Evolutionary conservation across 2,113 vertebrate genomes (phyloP).

Genomic region (Deroptyus accipitrinus): DNA sequence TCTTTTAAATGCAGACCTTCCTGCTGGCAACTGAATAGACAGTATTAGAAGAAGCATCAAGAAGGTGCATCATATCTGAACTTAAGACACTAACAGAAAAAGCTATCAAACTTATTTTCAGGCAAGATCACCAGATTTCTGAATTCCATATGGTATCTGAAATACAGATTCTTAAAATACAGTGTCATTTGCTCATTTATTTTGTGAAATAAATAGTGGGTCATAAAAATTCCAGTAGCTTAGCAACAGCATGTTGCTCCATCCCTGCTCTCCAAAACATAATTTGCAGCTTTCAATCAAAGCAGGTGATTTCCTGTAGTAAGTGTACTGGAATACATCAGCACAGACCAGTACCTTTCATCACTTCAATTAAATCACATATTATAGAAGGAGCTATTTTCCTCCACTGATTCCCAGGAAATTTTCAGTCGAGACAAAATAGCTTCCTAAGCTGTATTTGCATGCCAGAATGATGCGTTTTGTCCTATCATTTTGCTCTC

Average conservation of each 20-base stretch:
- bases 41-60: not conserved
- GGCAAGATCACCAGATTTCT: not conserved
- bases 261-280: not conserved
- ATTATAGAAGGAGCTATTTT: not conserved
- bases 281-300: slow-evolving; percentile 1
- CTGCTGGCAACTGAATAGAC: not conserved
- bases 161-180: not conserved
- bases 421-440: not conserved
- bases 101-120: not conserved
- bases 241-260: slow-evolving; percentile 28
- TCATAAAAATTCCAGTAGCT: not conserved
- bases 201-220: not conserved
- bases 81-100: not conserved
- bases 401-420: not conserved
- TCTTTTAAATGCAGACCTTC: not conserved
- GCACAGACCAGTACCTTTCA: not conserved
- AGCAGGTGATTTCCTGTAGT: not conserved
- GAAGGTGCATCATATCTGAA: fast-evolving
- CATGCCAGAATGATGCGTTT: not conserved
- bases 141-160: not conserved
- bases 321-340: not conserved
- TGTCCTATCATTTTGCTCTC: not conserved
- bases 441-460: not conserved
- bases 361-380: not conserved
- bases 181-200: not conserved